Evolutionary conservation across 2,113 vertebrate genomes (phyloP).

Genomic region (Neolamprologus sp.): DNA sequence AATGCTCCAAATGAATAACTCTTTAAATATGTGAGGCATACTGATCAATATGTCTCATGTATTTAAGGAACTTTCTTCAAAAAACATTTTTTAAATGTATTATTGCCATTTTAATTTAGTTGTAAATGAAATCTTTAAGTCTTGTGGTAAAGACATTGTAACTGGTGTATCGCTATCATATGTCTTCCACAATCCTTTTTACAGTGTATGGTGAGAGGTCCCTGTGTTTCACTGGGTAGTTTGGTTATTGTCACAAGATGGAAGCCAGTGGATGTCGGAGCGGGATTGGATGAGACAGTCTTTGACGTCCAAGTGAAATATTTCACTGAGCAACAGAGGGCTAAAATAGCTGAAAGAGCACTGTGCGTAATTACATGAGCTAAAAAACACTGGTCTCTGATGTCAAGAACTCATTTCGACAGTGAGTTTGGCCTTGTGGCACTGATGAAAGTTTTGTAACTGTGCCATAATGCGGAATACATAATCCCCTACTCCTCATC

Average conservation of each 20-base stretch:
- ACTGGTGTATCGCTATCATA: neutral
- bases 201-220: neutral
- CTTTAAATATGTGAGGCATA: neutral
- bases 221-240: neutral
- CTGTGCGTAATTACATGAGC: constrained; percentile 11
- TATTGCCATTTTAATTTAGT: neutral
- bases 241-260: neutral
- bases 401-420: constrained; percentile 19
- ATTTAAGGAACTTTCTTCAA: neutral
- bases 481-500: neutral
- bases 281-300: neutral
- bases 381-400: constrained; percentile 12
- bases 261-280: neutral
- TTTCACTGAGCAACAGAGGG: neutral
- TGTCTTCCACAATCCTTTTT: neutral
- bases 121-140: neutral
- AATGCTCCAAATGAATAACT: neutral
- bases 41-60: neutral
- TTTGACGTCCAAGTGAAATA: neutral
- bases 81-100: neutral
- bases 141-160: neutral
- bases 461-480: neutral
- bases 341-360: constrained; percentile 8
- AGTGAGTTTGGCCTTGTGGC: constrained; percentile 13
- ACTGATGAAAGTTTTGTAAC: constrained; percentile 14